phyloP scores from a whole-genome alignment of 2,888 invertebrate genomes.

The Apodemia duryi region DNA sequence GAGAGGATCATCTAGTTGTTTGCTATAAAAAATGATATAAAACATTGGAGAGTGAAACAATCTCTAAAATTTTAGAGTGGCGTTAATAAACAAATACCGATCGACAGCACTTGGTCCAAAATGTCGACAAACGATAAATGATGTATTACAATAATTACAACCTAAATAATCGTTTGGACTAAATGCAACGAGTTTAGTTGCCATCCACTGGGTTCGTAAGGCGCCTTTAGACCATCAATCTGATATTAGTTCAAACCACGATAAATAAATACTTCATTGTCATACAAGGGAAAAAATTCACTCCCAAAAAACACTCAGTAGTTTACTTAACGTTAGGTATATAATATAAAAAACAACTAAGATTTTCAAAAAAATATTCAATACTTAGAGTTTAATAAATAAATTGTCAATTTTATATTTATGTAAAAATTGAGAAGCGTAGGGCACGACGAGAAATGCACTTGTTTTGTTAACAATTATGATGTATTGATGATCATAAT shows the following conservation, averaged over 20 bases:
- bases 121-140: conserved; percentile 36
- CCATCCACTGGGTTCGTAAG: background rate
- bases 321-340: background rate
- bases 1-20: too few species aligned
- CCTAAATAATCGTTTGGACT: conserved; percentile 21
- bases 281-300: background rate
- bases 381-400: too few species aligned
- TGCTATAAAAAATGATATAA: too few species aligned
- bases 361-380: too few species aligned
- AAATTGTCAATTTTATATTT: too few species aligned
- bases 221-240: conserved; percentile 10
- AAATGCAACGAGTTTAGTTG: conserved; percentile 17
- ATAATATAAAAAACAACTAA: too few species aligned
- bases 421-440: too few species aligned
- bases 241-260: conserved; percentile 3
- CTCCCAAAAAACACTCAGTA: background rate
- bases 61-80: conserved; percentile 3
- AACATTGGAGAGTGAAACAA: background rate
- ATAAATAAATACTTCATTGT: background rate
- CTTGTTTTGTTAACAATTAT: too few species aligned
- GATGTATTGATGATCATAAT: too few species aligned
- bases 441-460: too few species aligned
- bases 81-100: conserved; percentile 41
- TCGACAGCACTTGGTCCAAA: conserved; percentile 73
- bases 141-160: conserved; percentile 18